Percentiles rank a stretch among this genome's conserved stretches.
Conservation (phyloP, 2,113 vertebrate genomes). For the Peucedramus taeniatus region DNA sequence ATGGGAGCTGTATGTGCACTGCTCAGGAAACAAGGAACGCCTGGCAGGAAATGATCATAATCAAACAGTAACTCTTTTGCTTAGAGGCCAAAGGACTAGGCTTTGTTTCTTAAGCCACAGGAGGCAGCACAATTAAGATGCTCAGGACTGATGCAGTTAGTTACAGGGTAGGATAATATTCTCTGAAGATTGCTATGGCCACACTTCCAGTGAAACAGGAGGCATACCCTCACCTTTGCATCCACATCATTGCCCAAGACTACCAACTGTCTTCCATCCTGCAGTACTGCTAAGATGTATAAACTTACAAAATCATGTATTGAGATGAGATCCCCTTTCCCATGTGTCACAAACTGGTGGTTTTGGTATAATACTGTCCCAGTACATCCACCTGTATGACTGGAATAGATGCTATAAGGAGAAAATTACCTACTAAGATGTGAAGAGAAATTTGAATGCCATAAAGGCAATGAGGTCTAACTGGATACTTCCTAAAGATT, state of each 20-base stretch:
- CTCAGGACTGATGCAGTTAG: not conserved
- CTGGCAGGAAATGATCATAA: not conserved
- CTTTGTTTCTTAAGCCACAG: not conserved
- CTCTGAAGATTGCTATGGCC: not conserved
- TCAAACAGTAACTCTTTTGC: not conserved
- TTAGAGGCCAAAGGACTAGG: not conserved
- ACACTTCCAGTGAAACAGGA: not conserved
- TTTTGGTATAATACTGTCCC: not conserved
- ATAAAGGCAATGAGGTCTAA: not conserved
- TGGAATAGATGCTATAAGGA: not conserved
- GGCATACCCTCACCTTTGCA: not conserved
- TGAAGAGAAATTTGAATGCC: not conserved
- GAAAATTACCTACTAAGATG: not conserved
- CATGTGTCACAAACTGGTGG: not conserved
- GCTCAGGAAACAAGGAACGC: not conserved
- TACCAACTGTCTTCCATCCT: not conserved
- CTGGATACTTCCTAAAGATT: not conserved
- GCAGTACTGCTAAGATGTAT: not conserved
- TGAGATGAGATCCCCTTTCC: not conserved
- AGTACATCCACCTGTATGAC: not conserved
- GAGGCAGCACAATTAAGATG: not conserved
- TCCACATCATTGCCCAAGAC: not conserved
- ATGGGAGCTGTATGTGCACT: not conserved
- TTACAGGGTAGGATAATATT: not conserved
- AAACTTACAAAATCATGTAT: not conserved